Conservation (phyloP, 2,797 vertebrate species). For the Enteromius anoplus region DNA sequence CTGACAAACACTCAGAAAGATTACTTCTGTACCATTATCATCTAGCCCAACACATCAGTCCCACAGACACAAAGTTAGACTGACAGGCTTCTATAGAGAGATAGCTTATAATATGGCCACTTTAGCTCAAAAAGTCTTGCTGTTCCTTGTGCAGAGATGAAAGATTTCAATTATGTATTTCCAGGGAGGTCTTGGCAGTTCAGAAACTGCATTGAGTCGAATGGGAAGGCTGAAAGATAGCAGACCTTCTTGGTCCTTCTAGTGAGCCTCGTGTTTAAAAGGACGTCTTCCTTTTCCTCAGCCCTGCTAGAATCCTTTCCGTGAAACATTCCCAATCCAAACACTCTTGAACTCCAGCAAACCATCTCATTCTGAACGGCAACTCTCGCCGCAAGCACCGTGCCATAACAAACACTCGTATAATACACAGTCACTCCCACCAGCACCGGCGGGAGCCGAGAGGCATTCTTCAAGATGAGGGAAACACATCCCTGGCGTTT, state of each 20-base stretch:
- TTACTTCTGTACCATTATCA: background rate
- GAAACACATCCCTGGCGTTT: slow-evolving; percentile 49
- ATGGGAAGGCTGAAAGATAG: slow-evolving; percentile 21
- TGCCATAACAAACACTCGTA: slow-evolving; percentile 51
- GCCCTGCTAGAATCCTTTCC: slow-evolving; percentile 38
- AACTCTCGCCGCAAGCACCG: slow-evolving; percentile 26
- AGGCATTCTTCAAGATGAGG: slow-evolving; percentile 43
- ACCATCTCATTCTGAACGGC: slow-evolving; percentile 39
- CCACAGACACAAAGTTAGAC: background rate
- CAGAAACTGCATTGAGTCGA: background rate
- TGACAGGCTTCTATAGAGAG: background rate
- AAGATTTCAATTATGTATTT: slow-evolving; percentile 4
- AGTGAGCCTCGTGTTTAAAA: background rate
- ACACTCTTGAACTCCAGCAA: slow-evolving; percentile 41
- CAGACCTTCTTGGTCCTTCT: slow-evolving; percentile 12
- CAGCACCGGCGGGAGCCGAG: slow-evolving; percentile 12
- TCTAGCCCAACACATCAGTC: background rate
- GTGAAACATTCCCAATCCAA: slow-evolving; percentile 47
- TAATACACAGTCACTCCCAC: slow-evolving; percentile 43
- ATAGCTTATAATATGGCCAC: background rate
- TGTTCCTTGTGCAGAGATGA: background rate
- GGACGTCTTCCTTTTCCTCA: slow-evolving; percentile 25
- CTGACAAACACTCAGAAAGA: background rate
- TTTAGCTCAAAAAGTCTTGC: background rate
- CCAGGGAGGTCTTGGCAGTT: slow-evolving; percentile 14